These are phyloP conservation scores for Prietella phreatophila DNA, from an alignment of 2,113 vertebrate genomes.

Conservation along the genomic window DNA sequence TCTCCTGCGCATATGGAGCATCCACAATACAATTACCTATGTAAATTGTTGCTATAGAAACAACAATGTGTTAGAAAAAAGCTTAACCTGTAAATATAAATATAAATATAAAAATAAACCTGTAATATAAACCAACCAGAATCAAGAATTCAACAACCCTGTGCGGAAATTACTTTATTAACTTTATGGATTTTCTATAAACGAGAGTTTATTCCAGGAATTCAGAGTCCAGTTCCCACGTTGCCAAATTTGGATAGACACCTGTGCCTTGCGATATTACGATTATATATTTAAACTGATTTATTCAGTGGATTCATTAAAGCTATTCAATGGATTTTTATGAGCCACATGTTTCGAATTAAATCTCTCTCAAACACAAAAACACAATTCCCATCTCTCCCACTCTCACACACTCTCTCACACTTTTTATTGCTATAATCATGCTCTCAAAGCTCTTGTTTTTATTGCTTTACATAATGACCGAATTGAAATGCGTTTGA, in stretches of 20 bases:
- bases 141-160: background rate
- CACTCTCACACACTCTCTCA: conserved; percentile 58
- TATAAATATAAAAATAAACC: background rate
- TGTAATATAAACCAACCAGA: background rate
- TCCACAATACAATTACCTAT: background rate
- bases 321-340: conserved; percentile 24
- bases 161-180: conserved; percentile 25
- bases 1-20: no score
- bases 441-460: conserved; percentile 61
- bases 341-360: conserved; percentile 19
- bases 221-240: conserved; percentile 10
- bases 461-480: conserved; percentile 47
- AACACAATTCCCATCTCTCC: conserved; percentile 33
- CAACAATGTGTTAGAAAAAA: background rate
- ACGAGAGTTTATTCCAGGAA: conserved; percentile 15
- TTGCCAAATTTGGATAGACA: conserved; percentile 2
- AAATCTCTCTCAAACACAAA: conserved; percentile 20
- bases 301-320: conserved; percentile 26
- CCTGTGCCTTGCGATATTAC: conserved; percentile 9
- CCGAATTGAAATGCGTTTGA: conserved; percentile 42
- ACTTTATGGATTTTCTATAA: conserved; percentile 25
- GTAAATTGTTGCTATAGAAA: background rate
- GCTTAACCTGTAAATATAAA: no score
- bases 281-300: conserved; percentile 12
- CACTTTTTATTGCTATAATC: conserved; percentile 63